A percentile compares a stretch with the other conserved stretches of the same genome.
phyloP scores from a whole-genome alignment of 2,888 invertebrate species.

The Alitta virens region DNA sequence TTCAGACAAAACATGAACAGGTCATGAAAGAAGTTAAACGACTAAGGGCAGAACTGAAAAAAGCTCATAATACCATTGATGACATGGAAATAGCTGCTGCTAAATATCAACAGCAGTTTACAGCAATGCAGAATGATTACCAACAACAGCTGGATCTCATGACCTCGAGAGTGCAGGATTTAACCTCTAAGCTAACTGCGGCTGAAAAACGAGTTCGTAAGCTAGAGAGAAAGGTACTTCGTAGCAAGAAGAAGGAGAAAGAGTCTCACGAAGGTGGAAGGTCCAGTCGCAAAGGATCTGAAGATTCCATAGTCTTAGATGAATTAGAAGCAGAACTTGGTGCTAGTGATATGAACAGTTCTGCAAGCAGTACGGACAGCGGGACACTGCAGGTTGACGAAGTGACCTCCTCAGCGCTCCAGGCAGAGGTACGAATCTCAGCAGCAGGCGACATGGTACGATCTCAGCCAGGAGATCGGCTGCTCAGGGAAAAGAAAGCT shows the following conservation, averaged over 20 bases:
- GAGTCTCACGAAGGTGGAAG: not conserved
- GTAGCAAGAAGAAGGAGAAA: not conserved
- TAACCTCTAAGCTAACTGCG: conserved; percentile 72
- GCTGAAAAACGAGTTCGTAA: conserved; percentile 84
- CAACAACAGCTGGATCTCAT: conserved; percentile 70
- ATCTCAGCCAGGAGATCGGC: not conserved
- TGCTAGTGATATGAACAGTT: not conserved
- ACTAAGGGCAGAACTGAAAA: conserved; percentile 11
- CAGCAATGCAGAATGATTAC: conserved; percentile 64
- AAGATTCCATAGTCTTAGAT: not conserved
- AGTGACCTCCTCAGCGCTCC: not conserved
- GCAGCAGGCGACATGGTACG: too few species aligned
- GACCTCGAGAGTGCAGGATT: conserved; percentile 77
- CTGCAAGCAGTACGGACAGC: not conserved
- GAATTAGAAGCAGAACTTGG: not conserved
- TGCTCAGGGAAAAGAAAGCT: not conserved
- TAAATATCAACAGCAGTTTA: conserved; percentile 58
- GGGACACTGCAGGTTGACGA: not conserved
- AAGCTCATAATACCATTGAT: conserved; percentile 13
- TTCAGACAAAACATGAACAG: conserved; percentile 6
- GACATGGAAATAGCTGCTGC: conserved; percentile 33
- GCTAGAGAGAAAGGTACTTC: conserved; percentile 64
- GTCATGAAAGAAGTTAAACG: conserved; percentile 9
- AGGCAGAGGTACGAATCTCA: too few species aligned
- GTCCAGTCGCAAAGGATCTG: not conserved